Conservation (phyloP, 2,797 vertebrate species). For the Sebastiscus tertius region DNA sequence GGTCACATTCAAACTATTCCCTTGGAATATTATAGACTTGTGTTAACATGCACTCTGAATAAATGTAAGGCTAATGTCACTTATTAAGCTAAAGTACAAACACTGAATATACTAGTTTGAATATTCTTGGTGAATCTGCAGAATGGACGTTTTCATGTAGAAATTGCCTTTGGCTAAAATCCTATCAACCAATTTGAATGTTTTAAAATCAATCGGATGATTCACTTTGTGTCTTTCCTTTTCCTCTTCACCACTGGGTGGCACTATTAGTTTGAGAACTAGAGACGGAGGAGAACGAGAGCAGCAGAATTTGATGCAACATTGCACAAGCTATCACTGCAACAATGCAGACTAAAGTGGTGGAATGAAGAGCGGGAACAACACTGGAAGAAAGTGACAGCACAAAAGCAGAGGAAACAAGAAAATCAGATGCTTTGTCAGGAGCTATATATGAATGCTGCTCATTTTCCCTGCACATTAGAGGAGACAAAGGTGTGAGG, state of each 20-base stretch:
- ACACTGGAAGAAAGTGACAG: constrained; percentile 18
- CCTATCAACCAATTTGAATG: background rate
- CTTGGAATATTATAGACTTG: background rate
- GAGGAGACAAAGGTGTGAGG: constrained; percentile 28
- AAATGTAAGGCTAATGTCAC: background rate
- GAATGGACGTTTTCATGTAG: background rate
- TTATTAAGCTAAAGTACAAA: background rate
- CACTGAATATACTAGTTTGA: background rate
- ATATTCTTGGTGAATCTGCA: background rate
- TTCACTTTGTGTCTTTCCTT: background rate
- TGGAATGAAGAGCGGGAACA: constrained; percentile 21
- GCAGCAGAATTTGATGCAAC: constrained; percentile 29
- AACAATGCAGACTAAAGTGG: constrained; percentile 47
- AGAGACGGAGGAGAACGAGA: background rate
- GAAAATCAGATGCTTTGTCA: constrained; percentile 46
- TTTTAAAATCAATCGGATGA: background rate
- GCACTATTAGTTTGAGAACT: constrained; percentile 41
- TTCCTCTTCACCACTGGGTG: constrained; percentile 41
- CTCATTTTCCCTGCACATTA: constrained; percentile 35
- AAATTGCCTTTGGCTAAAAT: background rate
- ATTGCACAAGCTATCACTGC: constrained; percentile 17
- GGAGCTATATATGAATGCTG: constrained; percentile 18
- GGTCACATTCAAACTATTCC: background rate
- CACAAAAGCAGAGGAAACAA: constrained; percentile 19
- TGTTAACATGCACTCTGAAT: no score